Base-by-base conservation (phyloP, 2,113 vertebrate genomes). In the Catharus bicknelli region DNA sequence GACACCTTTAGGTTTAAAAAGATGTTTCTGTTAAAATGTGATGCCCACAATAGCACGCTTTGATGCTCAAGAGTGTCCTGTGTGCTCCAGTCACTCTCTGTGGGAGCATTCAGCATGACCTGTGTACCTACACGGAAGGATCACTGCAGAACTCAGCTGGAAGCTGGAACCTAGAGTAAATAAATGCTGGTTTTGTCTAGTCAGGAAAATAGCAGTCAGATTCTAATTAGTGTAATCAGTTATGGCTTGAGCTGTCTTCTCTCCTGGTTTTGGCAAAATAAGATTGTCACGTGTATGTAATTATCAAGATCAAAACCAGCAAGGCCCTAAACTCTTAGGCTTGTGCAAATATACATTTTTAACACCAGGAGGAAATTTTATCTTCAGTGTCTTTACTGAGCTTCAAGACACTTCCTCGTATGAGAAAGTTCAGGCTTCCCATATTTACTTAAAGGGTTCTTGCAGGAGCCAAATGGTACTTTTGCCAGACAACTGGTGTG, bases 31-130 rank as follows among this genome's bases (percentile, higher is more conserved):
- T 86, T 83, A 54, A 84, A 90, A 66, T 26, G 5, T 2, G 3
- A 42, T 84, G 48, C 16, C 53, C 23, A 23, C 12, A 51, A 2
- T 22, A 78, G 34, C 21, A 32, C 0, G 0, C 40, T 88, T 66
- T 86, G 53, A 26, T 91, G 34, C 34, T 76, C 5, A 23, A 16
- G 58, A 21, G 27, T 25, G 32, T 53, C 21, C 55, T 67, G 0
- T 23, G 32, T 58, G n/a, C 30, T 81, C 27, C 53, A 51, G 23
- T 27, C 40, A 8, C 29, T 47, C 40, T 40, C 40, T 42, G 43
- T 29, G 40, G 69, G 43, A 82, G 13, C 19, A 4, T 47, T 61
- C 47, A 50, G 6, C 43, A 74, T 83, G 32, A 59, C 26, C 32
- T 30, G 3, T 29, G 36, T 57, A 50, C 57, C 76, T 72, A 2